Percentiles rank a stretch among this genome's conserved stretches.
Evolutionary conservation across 2,888 invertebrate genomes (phyloP).

Genomic region (Dynastes tityus): DNA sequence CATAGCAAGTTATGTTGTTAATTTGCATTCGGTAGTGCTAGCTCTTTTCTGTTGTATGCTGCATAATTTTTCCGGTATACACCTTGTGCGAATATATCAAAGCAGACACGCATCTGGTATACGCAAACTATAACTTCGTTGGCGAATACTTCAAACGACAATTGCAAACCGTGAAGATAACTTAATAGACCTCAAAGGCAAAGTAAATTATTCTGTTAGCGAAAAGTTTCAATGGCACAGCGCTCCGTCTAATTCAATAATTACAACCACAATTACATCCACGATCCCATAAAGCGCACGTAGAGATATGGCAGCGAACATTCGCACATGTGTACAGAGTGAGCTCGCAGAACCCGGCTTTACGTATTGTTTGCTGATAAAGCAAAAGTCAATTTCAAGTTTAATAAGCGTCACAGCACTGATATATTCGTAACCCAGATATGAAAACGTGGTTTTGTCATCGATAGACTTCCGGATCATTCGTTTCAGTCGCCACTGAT

Average conservation of each 20-base stretch:
- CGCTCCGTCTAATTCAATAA: conserved; percentile 37
- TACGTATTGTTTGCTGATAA: conserved; percentile 33
- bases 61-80: too few species aligned
- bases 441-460: conserved; percentile 42
- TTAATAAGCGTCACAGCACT: conserved; percentile 40
- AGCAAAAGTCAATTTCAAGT: conserved; percentile 44
- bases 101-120: not conserved
- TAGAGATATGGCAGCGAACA: not conserved
- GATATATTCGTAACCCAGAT: conserved; percentile 34
- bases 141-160: too few species aligned
- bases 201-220: conserved; percentile 12
- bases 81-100: not conserved
- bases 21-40: too few species aligned
- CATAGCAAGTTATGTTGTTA: too few species aligned
- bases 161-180: not conserved
- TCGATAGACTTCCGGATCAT: conserved; percentile 24
- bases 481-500: conserved; percentile 20
- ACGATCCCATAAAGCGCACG: not conserved
- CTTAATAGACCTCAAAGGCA: conserved; percentile 1
- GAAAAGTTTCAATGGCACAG: conserved; percentile 22
- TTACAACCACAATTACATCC: conserved; percentile 1
- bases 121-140: not conserved
- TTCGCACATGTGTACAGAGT: not conserved
- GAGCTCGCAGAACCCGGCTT: not conserved
- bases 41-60: too few species aligned